Evolutionary conservation across 2,888 invertebrate species (phyloP), one percentile per base, ranked within the genome.

Genomic region (Hecatera dysodea): DNA sequence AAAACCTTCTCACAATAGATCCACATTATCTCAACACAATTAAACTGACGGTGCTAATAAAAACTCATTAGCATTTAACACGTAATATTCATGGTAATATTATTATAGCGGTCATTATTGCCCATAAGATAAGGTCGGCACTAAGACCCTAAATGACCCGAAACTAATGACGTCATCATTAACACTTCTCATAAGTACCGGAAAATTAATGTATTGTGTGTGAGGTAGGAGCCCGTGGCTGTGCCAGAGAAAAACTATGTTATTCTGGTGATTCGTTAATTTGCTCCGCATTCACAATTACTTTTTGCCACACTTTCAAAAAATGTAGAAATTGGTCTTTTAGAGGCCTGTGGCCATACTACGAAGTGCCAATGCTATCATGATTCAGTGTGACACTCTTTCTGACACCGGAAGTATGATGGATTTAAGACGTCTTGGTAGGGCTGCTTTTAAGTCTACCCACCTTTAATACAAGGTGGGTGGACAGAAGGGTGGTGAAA

Each of bases 121-220:
- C 44, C 60, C 82, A 73, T 78, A 69, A 70, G 79, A 82, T 77
- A 79, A 77, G 70, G 81, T 78, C 74, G 70, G 78, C 44, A 69
- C 65, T 82, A 80, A 80, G 68, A 72, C 71, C 66, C 73, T 78
- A 86, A 87, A 89, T 89, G 86, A 83, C 80, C 86, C 84, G 76
- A 78, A 87, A 84, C 84, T 87, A 89, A 89, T 87, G 86, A 81
- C 80, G 67, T 81, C 80, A 69, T 80, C 88, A 87, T 89, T 89
- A 88, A 81, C 87, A 86, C 85, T 81, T 73, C 79, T 86, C 83
- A 81, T 85, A 83, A 85, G 82, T 69, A 71, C 64, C 67, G 67
- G 80, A 80, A 82, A 83, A 85, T 88, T 81, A 87, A 84, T 86
- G 83, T 74, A 76, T 72, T 68, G 39, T 70, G 62, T 71, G 71